These are phyloP conservation scores for Carassius gibelio DNA, from an alignment of 2,113 vertebrate genomes.

Conservation along the genomic window DNA sequence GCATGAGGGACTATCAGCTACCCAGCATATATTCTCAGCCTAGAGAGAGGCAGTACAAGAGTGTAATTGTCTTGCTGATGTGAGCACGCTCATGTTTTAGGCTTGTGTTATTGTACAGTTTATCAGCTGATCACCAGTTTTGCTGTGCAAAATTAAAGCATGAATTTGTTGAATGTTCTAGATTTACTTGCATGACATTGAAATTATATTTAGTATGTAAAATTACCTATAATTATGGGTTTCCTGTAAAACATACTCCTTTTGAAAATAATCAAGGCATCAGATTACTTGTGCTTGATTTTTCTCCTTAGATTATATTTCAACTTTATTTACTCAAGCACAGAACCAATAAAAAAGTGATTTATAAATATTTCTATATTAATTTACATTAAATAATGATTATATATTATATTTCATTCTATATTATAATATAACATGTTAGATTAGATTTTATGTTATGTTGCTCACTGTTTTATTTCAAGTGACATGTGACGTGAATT, in stretches of 20 bases:
- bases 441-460: no score
- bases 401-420: no score
- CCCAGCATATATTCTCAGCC: slow-evolving; percentile 25
- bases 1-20: slow-evolving; percentile 25
- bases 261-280: neutral
- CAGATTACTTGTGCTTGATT: neutral
- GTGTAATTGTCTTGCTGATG: slow-evolving; percentile 36
- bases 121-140: slow-evolving; percentile 32
- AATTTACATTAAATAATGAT: no score
- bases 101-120: slow-evolving; percentile 39
- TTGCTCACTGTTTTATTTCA: no score
- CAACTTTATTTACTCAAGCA: neutral
- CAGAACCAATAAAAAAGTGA: neutral
- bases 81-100: slow-evolving; percentile 40
- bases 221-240: neutral
- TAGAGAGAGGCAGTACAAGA: slow-evolving; percentile 23
- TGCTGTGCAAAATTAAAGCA: slow-evolving; percentile 2
- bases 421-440: no score
- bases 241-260: slow-evolving; percentile 18
- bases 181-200: slow-evolving; percentile 25
- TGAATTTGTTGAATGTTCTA: neutral
- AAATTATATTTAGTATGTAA: slow-evolving; percentile 8
- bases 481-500: neutral
- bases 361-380: no score
- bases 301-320: neutral